Evolutionary conservation across 2,888 invertebrate genomes (phyloP).

Genomic region (Ischnura elegans): DNA sequence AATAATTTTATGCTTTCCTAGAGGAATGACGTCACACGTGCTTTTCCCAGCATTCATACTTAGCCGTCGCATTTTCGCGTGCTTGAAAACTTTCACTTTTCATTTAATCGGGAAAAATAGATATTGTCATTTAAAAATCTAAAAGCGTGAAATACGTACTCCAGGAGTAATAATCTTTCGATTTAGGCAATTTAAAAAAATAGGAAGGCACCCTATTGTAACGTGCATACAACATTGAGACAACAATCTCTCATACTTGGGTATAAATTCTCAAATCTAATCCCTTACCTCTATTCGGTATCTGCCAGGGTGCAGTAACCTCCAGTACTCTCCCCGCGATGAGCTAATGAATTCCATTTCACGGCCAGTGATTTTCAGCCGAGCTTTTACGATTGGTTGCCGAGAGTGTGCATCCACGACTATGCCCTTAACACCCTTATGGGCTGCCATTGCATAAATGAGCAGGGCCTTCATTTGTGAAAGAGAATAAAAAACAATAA

Average conservation of each 20-base stretch:
- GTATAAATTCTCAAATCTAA: not conserved
- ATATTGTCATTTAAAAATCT: no score
- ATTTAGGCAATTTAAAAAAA: no score
- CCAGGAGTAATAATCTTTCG: no score
- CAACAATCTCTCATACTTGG: no score
- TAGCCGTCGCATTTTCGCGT: no score
- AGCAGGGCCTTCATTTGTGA: conserved; percentile 78
- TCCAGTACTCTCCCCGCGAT: conserved; percentile 83
- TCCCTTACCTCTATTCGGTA: conserved; percentile 80
- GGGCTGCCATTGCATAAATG: conserved; percentile 80
- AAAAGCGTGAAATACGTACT: no score
- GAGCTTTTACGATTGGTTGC: conserved; percentile 79
- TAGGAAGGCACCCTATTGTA: not conserved
- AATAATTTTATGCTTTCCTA: no score
- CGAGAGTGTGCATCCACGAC: conserved; percentile 78
- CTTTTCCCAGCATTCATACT: no score
- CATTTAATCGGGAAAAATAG: no score
- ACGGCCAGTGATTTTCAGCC: conserved; percentile 80
- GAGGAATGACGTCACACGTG: no score
- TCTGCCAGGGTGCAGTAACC: conserved; percentile 82
- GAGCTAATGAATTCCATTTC: conserved; percentile 81
- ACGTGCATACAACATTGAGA: not conserved
- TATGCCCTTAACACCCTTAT: conserved; percentile 82
- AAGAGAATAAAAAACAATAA: not conserved
- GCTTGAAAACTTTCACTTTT: no score